Percentiles rank a stretch among this genome's conserved stretches.
Evolutionary conservation across 2,113 vertebrate species (phyloP).

Genomic region (Ochotona princeps): DNA sequence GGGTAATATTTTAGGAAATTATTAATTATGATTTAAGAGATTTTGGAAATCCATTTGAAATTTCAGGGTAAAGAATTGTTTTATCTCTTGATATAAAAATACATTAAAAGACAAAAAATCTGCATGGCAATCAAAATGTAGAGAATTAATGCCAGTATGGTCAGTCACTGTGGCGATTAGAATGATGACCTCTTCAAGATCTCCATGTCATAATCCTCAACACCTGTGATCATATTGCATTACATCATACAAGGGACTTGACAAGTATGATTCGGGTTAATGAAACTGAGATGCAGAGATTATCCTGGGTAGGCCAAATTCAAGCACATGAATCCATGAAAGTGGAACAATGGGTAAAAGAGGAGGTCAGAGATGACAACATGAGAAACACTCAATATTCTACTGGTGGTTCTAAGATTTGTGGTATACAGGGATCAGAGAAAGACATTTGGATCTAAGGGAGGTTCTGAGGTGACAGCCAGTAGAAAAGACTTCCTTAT

Average conservation of each 20-base stretch:
- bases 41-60: not conserved
- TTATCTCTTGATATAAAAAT: slow-evolving; percentile 29
- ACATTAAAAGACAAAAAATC: not conserved
- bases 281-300: not conserved
- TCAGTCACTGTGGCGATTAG: not conserved
- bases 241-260: not conserved
- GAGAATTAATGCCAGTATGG: not conserved
- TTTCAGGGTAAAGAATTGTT: slow-evolving; percentile 20
- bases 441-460: not conserved
- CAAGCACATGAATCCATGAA: not conserved
- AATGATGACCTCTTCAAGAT: not conserved
- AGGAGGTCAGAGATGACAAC: not conserved
- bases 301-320: not conserved
- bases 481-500: not conserved
- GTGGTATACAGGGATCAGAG: not conserved
- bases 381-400: not conserved
- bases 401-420: not conserved
- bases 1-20: not conserved
- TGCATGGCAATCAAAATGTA: not conserved
- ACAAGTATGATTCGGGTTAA: not conserved
- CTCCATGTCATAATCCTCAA: not conserved
- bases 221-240: not conserved
- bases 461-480: not conserved
- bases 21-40: slow-evolving; percentile 6
- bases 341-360: not conserved